Percentiles rank a stretch among this genome's conserved stretches.
Evolutionary conservation across 2,113 vertebrate genomes (phyloP).

Genomic region (Pterocles burchelli): DNA sequence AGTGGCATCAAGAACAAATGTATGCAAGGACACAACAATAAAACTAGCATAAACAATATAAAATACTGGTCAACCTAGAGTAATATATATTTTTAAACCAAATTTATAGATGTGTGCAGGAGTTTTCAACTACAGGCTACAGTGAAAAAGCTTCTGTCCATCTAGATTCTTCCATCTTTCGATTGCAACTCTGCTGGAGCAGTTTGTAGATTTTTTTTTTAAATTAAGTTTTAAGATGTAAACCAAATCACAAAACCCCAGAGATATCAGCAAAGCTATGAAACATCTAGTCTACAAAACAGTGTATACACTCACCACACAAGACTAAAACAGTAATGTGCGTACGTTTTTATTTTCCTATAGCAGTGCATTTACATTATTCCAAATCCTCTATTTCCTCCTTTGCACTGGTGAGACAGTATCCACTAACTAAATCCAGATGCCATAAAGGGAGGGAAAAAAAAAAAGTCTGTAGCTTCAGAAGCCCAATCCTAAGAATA

Average conservation of each 20-base stretch:
- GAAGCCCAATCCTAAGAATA: background rate
- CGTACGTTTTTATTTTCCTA: background rate
- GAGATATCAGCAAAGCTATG: background rate
- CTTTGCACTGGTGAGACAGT: background rate
- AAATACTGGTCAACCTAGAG: background rate
- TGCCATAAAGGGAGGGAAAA: background rate
- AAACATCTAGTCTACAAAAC: background rate
- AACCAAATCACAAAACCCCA: background rate
- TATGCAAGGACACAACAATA: background rate
- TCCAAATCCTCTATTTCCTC: background rate
- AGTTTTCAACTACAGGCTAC: background rate
- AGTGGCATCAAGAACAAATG: background rate
- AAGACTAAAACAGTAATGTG: background rate
- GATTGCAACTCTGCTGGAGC: background rate
- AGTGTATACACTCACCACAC: background rate
- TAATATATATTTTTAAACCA: background rate
- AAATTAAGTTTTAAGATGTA: background rate
- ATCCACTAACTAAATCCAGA: slow-evolving; percentile 13
- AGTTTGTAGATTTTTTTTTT: background rate
- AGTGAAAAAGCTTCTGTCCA: background rate
- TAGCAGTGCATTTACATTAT: background rate
- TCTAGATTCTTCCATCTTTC: background rate
- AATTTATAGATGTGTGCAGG: background rate
- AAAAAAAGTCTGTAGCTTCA: background rate
- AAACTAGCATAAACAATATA: background rate